phyloP scores from a whole-genome alignment of 2,113 vertebrate species.

The Cebidichthys violaceus region DNA sequence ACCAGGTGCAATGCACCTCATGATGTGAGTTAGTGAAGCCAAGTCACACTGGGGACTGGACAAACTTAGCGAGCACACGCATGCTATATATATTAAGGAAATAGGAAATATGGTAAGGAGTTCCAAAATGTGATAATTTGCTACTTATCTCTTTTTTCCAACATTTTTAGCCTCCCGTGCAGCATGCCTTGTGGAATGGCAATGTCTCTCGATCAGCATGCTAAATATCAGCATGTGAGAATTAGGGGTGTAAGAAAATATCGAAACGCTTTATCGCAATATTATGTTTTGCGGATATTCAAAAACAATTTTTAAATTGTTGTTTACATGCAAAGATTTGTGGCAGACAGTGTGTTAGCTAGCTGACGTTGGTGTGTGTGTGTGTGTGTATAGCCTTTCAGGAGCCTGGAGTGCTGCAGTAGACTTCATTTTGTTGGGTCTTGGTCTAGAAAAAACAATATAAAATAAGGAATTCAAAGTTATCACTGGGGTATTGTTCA shows the following conservation, averaged over 20 bases:
- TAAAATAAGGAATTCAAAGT: no score
- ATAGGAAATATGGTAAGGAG: background rate
- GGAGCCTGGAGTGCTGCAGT: background rate
- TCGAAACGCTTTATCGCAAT: no score
- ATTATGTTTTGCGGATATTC: no score
- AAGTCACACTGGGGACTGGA: background rate
- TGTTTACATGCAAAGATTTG: background rate
- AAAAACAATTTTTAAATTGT: no score
- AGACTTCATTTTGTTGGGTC: background rate
- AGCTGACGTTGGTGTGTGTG: background rate
- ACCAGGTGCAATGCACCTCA: constrained; percentile 17
- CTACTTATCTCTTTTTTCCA: background rate
- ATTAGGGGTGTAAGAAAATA: background rate
- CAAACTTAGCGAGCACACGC: background rate
- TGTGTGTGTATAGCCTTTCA: background rate
- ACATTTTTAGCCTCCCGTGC: background rate
- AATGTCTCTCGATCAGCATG: background rate
- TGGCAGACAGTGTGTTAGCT: background rate
- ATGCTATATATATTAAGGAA: background rate
- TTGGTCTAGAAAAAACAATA: background rate
- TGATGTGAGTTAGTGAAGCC: background rate
- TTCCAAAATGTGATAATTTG: background rate
- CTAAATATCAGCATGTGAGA: background rate
- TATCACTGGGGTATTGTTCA: background rate
- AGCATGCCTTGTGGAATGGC: background rate